phyloP scores from a whole-genome alignment of 2,797 vertebrate species.

The Lycodopsis pacificus region DNA sequence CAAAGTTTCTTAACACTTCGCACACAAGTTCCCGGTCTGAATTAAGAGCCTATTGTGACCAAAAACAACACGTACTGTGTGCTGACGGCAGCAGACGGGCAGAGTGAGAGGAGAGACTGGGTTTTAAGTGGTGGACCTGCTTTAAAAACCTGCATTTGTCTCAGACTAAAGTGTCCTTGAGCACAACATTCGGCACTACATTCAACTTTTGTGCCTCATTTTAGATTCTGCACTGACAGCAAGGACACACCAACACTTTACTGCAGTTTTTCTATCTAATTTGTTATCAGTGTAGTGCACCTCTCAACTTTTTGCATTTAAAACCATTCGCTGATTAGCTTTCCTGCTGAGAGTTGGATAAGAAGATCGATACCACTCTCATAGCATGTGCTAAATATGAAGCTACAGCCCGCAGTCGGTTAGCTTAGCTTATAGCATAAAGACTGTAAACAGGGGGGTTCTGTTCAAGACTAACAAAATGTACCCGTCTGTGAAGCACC shows the following conservation, averaged over 20 bases:
- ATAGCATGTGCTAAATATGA: background rate
- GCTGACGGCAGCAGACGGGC: slow-evolving; percentile 17
- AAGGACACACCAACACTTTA: background rate
- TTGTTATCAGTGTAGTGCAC: background rate
- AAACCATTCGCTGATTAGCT: background rate
- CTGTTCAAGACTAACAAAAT: background rate
- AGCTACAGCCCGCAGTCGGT: background rate
- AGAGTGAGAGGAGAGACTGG: slow-evolving; percentile 6
- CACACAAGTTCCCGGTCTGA: slow-evolving; percentile 51
- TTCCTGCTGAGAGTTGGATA: background rate
- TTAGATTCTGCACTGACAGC: slow-evolving; percentile 3
- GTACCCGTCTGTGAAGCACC: no score
- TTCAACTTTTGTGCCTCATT: background rate
- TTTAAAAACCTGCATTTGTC: slow-evolving; percentile 17
- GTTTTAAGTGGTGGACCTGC: slow-evolving; percentile 19
- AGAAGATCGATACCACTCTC: background rate
- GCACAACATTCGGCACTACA: background rate
- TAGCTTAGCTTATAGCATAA: background rate
- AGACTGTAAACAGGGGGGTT: background rate
- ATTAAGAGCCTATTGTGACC: slow-evolving; percentile 66
- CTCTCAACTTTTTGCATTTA: background rate
- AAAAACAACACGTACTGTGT: slow-evolving; percentile 40
- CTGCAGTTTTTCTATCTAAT: background rate
- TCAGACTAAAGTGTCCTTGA: background rate
- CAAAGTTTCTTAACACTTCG: slow-evolving; percentile 59